Evolutionary conservation across 2,113 vertebrate genomes (phyloP).

Genomic region (Sylvilagus bachmani): DNA sequence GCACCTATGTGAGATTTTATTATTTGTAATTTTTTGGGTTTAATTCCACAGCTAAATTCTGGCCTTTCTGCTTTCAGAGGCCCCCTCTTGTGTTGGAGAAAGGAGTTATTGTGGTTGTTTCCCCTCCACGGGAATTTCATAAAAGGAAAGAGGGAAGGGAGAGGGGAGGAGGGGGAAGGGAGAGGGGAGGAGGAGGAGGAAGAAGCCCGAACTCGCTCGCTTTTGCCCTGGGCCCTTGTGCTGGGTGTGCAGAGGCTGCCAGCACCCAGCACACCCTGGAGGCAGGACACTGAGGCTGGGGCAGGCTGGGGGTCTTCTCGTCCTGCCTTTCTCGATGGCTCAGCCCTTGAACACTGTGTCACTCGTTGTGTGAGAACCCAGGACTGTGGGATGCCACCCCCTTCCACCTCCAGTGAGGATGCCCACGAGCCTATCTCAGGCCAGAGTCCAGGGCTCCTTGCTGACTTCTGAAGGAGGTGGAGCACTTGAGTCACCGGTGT

Average conservation of each 20-base stretch:
- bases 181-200: neutral
- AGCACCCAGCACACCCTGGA: accelerated
- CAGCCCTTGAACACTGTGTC: accelerated
- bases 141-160: neutral
- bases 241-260: accelerated
- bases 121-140: neutral
- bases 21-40: constrained; percentile 46
- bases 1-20: constrained; percentile 69
- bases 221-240: neutral
- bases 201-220: neutral
- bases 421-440: neutral
- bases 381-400: neutral
- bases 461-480: neutral
- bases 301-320: neutral
- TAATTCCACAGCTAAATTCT: constrained; percentile 62
- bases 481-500: neutral
- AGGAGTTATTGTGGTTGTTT: constrained; percentile 35
- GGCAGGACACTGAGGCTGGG: neutral
- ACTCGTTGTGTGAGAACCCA: neutral
- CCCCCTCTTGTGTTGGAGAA: constrained; percentile 49
- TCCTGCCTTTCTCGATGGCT: neutral
- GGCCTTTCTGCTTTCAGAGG: constrained; percentile 24
- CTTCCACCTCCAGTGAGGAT: no score
- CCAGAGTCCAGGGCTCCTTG: neutral
- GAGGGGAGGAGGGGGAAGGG: neutral